phyloP scores from a whole-genome alignment of 2,888 invertebrate species.

The Clivina fossor region DNA sequence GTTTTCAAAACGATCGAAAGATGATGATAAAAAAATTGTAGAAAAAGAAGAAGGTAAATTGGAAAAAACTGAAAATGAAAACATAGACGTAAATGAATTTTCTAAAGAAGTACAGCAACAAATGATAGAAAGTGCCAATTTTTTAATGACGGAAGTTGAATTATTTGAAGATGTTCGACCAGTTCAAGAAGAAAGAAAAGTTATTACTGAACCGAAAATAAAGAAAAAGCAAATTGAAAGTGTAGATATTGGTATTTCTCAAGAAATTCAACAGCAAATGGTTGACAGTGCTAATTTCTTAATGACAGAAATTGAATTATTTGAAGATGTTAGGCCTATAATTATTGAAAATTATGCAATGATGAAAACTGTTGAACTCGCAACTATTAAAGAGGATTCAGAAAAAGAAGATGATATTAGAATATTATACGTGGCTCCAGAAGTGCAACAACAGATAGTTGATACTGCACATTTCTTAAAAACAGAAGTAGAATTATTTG shows the following conservation, averaged over 20 bases:
- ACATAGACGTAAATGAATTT: slow-evolving; percentile 15
- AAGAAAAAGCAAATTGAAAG: slow-evolving; percentile 5
- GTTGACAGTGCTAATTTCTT: slow-evolving; percentile 44
- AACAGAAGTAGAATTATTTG: slow-evolving; percentile 45
- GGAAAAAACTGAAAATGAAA: slow-evolving; percentile 1
- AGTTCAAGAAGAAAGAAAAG: slow-evolving; percentile 21
- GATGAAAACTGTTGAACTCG: slow-evolving; percentile 28
- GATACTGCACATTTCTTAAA: slow-evolving; percentile 44
- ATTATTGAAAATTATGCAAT: neutral
- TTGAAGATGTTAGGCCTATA: slow-evolving; percentile 44
- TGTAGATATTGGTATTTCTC: slow-evolving; percentile 32
- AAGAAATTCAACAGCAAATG: slow-evolving; percentile 43
- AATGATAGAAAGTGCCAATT: slow-evolving; percentile 44
- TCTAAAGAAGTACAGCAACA: slow-evolving; percentile 43
- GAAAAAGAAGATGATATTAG: neutral
- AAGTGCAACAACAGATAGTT: slow-evolving; percentile 43
- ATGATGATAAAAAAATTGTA: slow-evolving; percentile 37
- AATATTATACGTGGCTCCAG: slow-evolving; percentile 40
- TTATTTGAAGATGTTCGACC: slow-evolving; percentile 45
- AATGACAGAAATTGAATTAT: slow-evolving; percentile 44
- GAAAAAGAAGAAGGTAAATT: slow-evolving; percentile 8
- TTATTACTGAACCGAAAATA: slow-evolving; percentile 17
- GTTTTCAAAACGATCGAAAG: slow-evolving; percentile 44
- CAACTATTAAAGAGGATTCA: neutral
- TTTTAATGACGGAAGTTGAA: slow-evolving; percentile 45